Base-by-base conservation (phyloP, 2,888 invertebrate species). In the Hemistola chrysoprasaria region DNA sequence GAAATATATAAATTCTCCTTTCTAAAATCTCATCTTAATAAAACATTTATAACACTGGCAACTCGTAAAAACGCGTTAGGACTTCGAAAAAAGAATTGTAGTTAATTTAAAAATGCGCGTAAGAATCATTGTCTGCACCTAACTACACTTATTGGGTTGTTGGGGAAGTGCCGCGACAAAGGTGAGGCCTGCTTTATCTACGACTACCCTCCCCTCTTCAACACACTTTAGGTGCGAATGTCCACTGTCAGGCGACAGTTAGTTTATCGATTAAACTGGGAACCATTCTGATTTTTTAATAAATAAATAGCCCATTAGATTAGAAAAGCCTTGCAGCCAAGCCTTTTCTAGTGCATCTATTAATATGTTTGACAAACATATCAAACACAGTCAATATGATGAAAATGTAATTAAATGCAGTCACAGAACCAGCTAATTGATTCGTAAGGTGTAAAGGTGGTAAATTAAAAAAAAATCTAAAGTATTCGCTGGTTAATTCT, bases 161-260 rank as follows among this genome's bases (percentile, higher is more conserved):
- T 59, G 60, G 38, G 41, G 57, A 45, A 60, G 57, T 45, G 56
- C 50, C 49, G 53, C 65, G 61, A 77, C 78, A 76, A 78, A 74
- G 73, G 69, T 65, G 67, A 56, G 53, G 57, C 71, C 69, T 78
- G 78, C 80, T 62, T 66, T 79, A 76, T 79, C 79, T 76, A 60
- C 64, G 56, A 67, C 57, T 54, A 59, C 65, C 59, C 65, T 59
- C 62, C 32, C 66, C 65, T 55, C 44, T 55, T 58, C 64, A 49
- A 64, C 64, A 65, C 62, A 65, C 65, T 69, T 61, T 27, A 22
- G 5, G 61, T 62, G 58, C 64, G 62, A 70, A 72, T 69, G 67
- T 73, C 68, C 66, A 71, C 52, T 53, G 53, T 47, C 56, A 16
- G 45, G 50, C 47, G n/a, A n/a, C n/a, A n/a, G 51, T 53, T 46